phyloP scores from a whole-genome alignment of 2,888 invertebrate genomes.

The Dendrolimus pini region DNA sequence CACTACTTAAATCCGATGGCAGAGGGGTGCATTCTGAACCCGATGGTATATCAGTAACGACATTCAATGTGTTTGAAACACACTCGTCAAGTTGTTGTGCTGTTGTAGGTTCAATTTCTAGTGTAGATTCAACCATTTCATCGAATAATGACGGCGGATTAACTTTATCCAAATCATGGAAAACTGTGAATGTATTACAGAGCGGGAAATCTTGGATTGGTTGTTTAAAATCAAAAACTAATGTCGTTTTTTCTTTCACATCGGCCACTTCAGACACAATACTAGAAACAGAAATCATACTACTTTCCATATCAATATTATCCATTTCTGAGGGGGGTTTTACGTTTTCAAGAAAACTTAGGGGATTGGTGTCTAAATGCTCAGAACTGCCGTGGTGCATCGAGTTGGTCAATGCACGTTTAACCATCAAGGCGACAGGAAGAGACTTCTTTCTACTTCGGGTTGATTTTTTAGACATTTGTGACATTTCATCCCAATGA shows the following conservation, averaged over 20 bases:
- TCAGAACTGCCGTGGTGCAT: slow-evolving; percentile 77
- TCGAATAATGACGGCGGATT: slow-evolving; percentile 85
- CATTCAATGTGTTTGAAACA: slow-evolving; percentile 72
- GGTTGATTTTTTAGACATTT: slow-evolving; percentile 47
- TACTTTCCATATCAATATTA: slow-evolving; percentile 86
- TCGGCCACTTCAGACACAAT: slow-evolving; percentile 88
- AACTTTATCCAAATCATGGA: slow-evolving; percentile 81
- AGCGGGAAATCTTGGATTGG: slow-evolving; percentile 70
- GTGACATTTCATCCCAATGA: slow-evolving; percentile 63
- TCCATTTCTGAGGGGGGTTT: slow-evolving; percentile 91
- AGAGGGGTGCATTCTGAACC: slow-evolving; percentile 78
- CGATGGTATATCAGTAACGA: slow-evolving; percentile 74
- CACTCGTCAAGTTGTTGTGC: slow-evolving; percentile 80
- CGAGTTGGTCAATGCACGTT: slow-evolving; percentile 80
- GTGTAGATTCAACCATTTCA: slow-evolving; percentile 80
- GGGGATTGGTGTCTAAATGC: slow-evolving; percentile 75
- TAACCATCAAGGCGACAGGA: slow-evolving; percentile 82
- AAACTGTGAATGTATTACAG: slow-evolving; percentile 53
- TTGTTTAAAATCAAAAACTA: slow-evolving; percentile 77
- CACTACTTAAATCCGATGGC: slow-evolving; percentile 84
- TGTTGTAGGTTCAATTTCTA: slow-evolving; percentile 62
- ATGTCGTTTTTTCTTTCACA: slow-evolving; percentile 52
- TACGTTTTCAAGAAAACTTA: slow-evolving; percentile 85
- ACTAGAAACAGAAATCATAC: slow-evolving; percentile 90
- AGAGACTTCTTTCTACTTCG: slow-evolving; percentile 81